Conservation (phyloP, 1,140 invertebrate species). For the Popillia japonica region DNA sequence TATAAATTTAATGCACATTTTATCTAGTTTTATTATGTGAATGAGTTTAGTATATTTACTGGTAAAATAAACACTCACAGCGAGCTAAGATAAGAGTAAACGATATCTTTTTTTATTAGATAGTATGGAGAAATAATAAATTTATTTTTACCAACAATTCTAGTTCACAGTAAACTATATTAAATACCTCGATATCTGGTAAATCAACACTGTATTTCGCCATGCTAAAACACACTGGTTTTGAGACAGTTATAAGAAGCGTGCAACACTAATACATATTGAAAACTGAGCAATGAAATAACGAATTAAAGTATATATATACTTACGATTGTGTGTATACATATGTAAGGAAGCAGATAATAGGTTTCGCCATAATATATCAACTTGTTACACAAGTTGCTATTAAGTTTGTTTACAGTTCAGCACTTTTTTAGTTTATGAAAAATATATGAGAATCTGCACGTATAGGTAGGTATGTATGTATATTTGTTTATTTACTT, state of each 20-base stretch:
- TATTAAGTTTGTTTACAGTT: no score
- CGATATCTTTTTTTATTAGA: no score
- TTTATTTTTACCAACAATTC: neutral
- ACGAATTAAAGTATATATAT: neutral
- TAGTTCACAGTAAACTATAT: neutral
- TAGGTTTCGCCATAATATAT: neutral
- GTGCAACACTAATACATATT: neutral
- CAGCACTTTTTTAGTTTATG: no score
- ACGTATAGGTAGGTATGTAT: neutral
- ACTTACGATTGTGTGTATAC: neutral
- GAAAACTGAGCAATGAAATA: neutral
- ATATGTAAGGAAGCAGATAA: neutral
- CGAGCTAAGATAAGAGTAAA: no score
- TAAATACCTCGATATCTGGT: slow-evolving; percentile 57
- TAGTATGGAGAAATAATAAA: no score
- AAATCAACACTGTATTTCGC: slow-evolving; percentile 57
- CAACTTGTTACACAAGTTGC: no score
- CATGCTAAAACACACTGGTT: slow-evolving; percentile 51
- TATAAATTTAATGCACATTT: no score
- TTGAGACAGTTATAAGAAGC: neutral
- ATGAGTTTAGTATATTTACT: no score
- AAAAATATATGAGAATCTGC: neutral
- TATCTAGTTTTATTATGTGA: no score
- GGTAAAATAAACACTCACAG: no score
- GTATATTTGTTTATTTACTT: neutral